Base-by-base conservation (phyloP, 1,140 invertebrate species). In the Ganaspis sp. region DNA sequence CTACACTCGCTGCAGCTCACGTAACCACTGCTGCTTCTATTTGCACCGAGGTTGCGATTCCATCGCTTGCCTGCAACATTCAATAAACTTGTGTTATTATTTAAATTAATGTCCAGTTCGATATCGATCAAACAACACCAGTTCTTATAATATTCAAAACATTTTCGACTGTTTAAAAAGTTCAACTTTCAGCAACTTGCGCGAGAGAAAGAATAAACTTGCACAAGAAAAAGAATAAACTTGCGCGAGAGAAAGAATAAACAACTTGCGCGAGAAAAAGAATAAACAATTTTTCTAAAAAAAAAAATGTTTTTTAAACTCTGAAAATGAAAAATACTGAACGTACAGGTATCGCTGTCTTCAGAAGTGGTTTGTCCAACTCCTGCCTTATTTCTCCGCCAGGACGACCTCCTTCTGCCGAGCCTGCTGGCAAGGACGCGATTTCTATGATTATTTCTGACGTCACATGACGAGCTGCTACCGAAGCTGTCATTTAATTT, bases 1-100 rank as follows among this genome's bases (percentile, higher is more conserved):
- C 94, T 95, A 86, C 96, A 97, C 89, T 97, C 96, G 23, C 95
- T 96, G 86, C 95, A 97, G 12, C 95, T 96, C 6, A 97, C 95
- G 83, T 96, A 97, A 8, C 92, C 92, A 69, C 91, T 92, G 83
- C 91, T 91, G 72, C 90, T 92, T 26, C 91, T 83, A 73, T 91
- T 91, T 3, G 89, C 89, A 11, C 84, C 83, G 26, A 83, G 84
- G 29, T 74, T 84, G 8, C 87, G 83, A 29, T 80, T 86, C 45
- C 88, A 15, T 72, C 89, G 79, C 80, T 85, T 88, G 71, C 89
- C 89, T 90, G 71, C 71, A 80, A 73, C 70, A 80, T 58, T 76
- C 45, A 40, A 42, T 12, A 37, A 49, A 42, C 70, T 37, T 69
- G 77, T 71, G 15, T 37, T 54, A 49, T 38, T 23, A 76, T 54